Conservation (phyloP, 1,140 invertebrate species). For the Reticulitermes speratus region DNA sequence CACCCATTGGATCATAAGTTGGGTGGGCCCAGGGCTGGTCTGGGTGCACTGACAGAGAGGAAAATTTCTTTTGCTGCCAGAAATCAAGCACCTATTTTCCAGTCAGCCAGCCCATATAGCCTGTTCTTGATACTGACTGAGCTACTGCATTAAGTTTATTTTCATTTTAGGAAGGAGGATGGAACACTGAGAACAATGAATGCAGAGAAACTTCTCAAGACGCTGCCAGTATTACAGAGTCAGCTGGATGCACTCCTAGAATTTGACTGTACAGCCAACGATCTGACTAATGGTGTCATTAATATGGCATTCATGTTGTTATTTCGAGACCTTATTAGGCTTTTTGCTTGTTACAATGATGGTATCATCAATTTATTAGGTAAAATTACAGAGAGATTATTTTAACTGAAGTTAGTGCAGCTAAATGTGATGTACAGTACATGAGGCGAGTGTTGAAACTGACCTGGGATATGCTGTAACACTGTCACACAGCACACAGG, state of each 20-base stretch:
- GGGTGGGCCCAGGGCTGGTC: too few species aligned
- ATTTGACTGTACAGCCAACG: conserved; percentile 96
- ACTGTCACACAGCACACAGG: too few species aligned
- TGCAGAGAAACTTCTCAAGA: conserved; percentile 95
- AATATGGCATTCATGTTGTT: conserved; percentile 98
- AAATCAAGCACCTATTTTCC: too few species aligned
- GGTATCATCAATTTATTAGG: conserved; percentile 98
- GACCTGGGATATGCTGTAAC: too few species aligned
- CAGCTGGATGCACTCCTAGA: conserved; percentile 95
- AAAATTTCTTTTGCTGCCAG: too few species aligned
- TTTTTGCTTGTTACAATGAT: conserved; percentile 99
- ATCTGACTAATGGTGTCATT: conserved; percentile 97
- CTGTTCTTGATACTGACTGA: neutral
- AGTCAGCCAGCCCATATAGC: too few species aligned
- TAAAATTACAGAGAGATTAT: conserved; percentile 42
- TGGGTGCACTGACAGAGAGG: too few species aligned
- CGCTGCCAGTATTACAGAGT: conserved; percentile 81
- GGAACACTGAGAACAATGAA: conserved; percentile 96
- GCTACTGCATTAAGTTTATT: neutral
- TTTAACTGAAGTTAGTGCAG: neutral
- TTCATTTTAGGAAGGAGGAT: conserved; percentile 82
- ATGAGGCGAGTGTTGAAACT: too few species aligned
- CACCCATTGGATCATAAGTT: too few species aligned
- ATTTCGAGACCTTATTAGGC: conserved; percentile 96
- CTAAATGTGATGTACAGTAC: neutral